Evolutionary conservation across 2,113 vertebrate species (phyloP).

Genomic region (Narcine bancroftii): DNA sequence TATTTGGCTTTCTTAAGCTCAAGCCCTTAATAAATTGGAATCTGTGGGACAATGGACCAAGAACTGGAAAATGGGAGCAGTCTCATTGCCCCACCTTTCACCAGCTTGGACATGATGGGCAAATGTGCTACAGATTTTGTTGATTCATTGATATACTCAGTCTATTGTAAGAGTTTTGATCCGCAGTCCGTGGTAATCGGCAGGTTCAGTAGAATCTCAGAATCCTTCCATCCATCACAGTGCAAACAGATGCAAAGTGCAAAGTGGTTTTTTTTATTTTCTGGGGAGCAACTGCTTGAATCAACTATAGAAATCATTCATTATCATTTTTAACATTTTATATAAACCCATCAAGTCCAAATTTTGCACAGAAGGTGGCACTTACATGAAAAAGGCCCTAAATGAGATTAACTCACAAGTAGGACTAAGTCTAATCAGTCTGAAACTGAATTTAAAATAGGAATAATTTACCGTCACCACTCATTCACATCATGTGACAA

Average conservation of each 20-base stretch:
- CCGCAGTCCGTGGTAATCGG: neutral
- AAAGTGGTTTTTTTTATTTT: neutral
- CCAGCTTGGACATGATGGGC: no score
- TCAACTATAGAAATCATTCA: neutral
- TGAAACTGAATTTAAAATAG: neutral
- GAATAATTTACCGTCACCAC: neutral
- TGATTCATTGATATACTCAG: no score
- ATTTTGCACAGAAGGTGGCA: neutral
- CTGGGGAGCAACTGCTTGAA: neutral
- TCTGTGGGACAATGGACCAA: no score
- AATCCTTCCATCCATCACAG: neutral
- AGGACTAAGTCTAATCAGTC: neutral
- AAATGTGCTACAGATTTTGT: no score
- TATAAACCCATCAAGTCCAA: neutral
- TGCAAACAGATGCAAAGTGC: no score
- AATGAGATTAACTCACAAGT: neutral
- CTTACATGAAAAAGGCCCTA: neutral
- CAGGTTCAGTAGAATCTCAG: neutral
- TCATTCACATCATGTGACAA: neutral
- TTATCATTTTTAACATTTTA: neutral
- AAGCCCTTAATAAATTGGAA: no score
- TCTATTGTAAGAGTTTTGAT: no score
- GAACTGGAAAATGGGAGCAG: no score
- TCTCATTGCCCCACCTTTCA: no score
- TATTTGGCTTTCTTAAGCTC: no score